Evolutionary conservation across 2,888 invertebrate species (phyloP).

Genomic region (Sipha maydis): DNA sequence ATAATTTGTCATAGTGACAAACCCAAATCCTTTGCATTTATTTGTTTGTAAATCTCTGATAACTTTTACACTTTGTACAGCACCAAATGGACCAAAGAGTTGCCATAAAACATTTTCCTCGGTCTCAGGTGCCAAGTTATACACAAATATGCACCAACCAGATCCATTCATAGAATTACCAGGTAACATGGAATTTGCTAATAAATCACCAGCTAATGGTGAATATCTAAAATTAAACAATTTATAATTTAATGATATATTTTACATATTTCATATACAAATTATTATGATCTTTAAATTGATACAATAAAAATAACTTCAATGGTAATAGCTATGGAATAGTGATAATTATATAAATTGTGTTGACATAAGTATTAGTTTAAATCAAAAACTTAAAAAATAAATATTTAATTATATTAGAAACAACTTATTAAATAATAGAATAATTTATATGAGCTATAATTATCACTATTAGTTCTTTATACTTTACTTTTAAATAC

Average conservation of each 20-base stretch:
- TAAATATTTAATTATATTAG: neutral
- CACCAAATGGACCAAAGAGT: conserved; percentile 96
- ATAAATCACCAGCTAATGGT: conserved; percentile 83
- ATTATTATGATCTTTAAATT: conserved; percentile 1
- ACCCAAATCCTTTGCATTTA: conserved; percentile 98
- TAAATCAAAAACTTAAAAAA: neutral
- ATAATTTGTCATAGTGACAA: conserved; percentile 98
- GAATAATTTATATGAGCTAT: neutral
- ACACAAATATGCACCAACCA: conserved; percentile 93
- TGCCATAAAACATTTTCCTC: conserved; percentile 93
- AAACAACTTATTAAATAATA: neutral
- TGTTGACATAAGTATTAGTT: neutral
- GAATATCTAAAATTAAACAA: conserved; percentile 74
- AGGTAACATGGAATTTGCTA: conserved; percentile 82
- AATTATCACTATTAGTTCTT: too few species aligned
- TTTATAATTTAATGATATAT: neutral
- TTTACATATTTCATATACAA: neutral
- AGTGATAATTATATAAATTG: neutral
- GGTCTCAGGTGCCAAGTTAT: conserved; percentile 90
- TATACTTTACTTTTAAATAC: too few species aligned
- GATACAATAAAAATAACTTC: neutral
- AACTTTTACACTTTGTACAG: conserved; percentile 96
- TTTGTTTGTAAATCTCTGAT: conserved; percentile 94
- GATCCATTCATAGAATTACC: conserved; percentile 87
- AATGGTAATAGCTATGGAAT: neutral